phyloP scores from a whole-genome alignment of 2,113 vertebrate genomes.

The Geococcyx californianus region DNA sequence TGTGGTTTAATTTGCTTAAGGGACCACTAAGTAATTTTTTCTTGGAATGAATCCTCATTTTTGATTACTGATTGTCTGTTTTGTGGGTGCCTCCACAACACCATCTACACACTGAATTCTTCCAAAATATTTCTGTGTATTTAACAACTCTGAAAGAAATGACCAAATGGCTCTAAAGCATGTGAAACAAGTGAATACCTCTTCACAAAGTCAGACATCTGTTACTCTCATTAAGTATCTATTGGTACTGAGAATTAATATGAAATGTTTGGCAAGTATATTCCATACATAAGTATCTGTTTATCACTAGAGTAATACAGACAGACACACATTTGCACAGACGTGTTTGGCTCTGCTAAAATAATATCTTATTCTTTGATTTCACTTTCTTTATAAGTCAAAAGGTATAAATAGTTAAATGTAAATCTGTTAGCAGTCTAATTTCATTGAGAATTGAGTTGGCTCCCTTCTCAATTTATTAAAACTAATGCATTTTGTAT shows the following conservation, averaged over 20 bases:
- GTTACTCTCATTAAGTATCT: neutral
- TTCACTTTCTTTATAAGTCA: no score
- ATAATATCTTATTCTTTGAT: neutral
- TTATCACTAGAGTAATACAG: neutral
- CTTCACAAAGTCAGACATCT: neutral
- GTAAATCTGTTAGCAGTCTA: neutral
- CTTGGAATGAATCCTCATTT: no score
- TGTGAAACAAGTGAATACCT: neutral
- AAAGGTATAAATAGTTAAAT: neutral
- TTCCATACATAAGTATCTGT: neutral
- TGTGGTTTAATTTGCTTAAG: no score
- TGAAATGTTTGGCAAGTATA: neutral
- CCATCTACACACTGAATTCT: neutral
- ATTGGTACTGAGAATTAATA: neutral
- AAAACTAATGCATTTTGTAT: neutral
- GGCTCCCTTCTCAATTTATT: neutral
- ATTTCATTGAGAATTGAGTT: neutral
- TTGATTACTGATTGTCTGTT: no score
- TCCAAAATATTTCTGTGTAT: neutral
- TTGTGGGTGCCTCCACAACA: no score
- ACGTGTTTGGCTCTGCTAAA: neutral
- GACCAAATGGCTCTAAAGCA: neutral
- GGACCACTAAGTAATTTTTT: no score
- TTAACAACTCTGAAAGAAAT: neutral
- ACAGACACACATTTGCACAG: no score